Percentiles rank a stretch among this genome's conserved stretches.
Evolutionary conservation across 1,140 invertebrate species (phyloP).

Genomic region (Sarcophaga bullata): DNA sequence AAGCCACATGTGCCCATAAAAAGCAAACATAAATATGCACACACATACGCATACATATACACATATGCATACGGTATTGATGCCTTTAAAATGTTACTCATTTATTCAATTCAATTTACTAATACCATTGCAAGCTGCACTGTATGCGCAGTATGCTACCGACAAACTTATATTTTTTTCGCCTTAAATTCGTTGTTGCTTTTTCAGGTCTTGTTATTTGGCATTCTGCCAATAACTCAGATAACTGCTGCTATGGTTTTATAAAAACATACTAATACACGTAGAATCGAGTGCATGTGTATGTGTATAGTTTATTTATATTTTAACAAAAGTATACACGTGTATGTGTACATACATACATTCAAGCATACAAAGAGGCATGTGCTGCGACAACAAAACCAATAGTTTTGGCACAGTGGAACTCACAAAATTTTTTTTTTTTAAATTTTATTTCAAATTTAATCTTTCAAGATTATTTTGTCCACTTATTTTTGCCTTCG

Average conservation of each 20-base stretch:
- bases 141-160: neutral
- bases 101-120: slow-evolving; percentile 10
- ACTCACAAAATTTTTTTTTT: too few species aligned
- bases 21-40: neutral
- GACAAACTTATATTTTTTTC: too few species aligned
- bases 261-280: neutral
- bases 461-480: too few species aligned
- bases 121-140: neutral
- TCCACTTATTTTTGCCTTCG: too few species aligned
- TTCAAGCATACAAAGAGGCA: too few species aligned
- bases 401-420: too few species aligned
- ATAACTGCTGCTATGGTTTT: neutral
- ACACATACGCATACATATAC: neutral
- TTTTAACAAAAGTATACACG: too few species aligned
- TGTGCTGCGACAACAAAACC: too few species aligned
- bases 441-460: too few species aligned
- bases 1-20: neutral
- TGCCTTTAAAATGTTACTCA: neutral
- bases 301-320: too few species aligned
- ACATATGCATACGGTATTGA: neutral
- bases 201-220: neutral
- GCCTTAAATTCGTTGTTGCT: neutral
- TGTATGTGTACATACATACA: too few species aligned
- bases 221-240: slow-evolving; percentile 2
- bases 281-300: neutral